A percentile compares a stretch with the other conserved stretches of the same genome.
Evolutionary conservation across 2,888 invertebrate genomes (phyloP).

Genomic region (Spilarctia lutea): DNA sequence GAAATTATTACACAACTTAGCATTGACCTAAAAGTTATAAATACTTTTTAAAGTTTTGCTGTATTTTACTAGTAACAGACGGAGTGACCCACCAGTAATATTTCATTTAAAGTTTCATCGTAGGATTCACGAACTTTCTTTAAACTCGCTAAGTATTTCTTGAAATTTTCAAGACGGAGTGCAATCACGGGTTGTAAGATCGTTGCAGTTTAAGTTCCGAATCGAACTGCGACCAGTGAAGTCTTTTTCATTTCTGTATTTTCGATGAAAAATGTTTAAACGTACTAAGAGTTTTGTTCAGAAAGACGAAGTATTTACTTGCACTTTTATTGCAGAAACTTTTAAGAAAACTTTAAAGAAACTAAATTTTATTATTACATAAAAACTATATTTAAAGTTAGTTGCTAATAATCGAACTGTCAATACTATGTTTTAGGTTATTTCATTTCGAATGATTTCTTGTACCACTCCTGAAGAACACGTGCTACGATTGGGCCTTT

Average conservation of each 20-base stretch:
- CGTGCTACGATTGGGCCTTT: background rate
- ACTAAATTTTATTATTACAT: background rate
- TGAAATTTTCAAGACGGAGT: slow-evolving; percentile 70
- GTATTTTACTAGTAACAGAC: background rate
- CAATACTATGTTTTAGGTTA: background rate
- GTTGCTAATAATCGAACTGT: background rate
- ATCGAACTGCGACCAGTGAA: slow-evolving; percentile 70
- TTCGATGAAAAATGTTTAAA: slow-evolving; percentile 78
- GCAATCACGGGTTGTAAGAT: slow-evolving; percentile 79
- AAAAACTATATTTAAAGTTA: background rate
- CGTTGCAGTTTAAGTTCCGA: slow-evolving; percentile 69
- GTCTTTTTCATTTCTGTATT: slow-evolving; percentile 70
- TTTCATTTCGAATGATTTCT: background rate
- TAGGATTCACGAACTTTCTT: slow-evolving; percentile 48
- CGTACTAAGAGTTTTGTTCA: slow-evolving; percentile 70
- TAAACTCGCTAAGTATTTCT: slow-evolving; percentile 64
- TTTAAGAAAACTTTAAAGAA: background rate
- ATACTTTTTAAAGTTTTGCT: background rate
- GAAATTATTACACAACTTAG: background rate
- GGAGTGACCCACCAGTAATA: slow-evolving; percentile 46
- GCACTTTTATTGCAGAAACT: background rate
- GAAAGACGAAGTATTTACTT: slow-evolving; percentile 36
- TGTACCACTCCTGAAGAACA: too few species aligned
- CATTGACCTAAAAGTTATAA: background rate
- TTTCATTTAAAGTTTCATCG: slow-evolving; percentile 54